A percentile compares a stretch with the other conserved stretches of the same genome.
Evolutionary conservation across 2,888 invertebrate genomes (phyloP).

Genomic region (Dusona sp.): DNA sequence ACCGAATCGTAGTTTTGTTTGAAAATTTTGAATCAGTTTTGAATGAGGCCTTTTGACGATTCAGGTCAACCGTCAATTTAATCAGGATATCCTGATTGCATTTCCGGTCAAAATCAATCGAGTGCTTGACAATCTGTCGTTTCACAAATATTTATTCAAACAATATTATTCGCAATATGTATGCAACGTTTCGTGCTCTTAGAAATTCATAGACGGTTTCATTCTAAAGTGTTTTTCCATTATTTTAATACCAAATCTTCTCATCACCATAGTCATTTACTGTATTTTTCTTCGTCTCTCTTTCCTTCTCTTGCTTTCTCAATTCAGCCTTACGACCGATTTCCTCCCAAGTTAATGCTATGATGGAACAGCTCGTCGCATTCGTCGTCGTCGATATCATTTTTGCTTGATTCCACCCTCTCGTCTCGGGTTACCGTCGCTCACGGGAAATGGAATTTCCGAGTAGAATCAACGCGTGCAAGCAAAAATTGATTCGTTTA

Average conservation of each 20-base stretch:
- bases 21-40: too few species aligned
- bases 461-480: slow-evolving; percentile 72
- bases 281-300: slow-evolving; percentile 14
- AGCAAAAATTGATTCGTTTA: slow-evolving; percentile 83
- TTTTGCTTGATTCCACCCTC: slow-evolving; percentile 56
- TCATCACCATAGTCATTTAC: neutral
- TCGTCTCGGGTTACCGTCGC: slow-evolving; percentile 65
- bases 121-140: neutral
- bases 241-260: neutral
- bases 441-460: slow-evolving; percentile 79
- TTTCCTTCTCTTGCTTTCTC: neutral
- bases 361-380: slow-evolving; percentile 25
- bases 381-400: slow-evolving; percentile 55
- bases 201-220: neutral
- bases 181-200: too few species aligned
- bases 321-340: slow-evolving; percentile 49
- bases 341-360: slow-evolving; percentile 46
- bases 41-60: too few species aligned
- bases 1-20: too few species aligned
- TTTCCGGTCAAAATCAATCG: neutral
- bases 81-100: neutral
- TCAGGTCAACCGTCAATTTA: neutral
- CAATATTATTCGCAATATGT: neutral
- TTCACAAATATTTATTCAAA: neutral
- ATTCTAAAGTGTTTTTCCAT: neutral